Evolutionary conservation across 2,113 vertebrate genomes (phyloP), one percentile per base, ranked within the genome.

Genomic region (Campylomormyrus tamandua): DNA sequence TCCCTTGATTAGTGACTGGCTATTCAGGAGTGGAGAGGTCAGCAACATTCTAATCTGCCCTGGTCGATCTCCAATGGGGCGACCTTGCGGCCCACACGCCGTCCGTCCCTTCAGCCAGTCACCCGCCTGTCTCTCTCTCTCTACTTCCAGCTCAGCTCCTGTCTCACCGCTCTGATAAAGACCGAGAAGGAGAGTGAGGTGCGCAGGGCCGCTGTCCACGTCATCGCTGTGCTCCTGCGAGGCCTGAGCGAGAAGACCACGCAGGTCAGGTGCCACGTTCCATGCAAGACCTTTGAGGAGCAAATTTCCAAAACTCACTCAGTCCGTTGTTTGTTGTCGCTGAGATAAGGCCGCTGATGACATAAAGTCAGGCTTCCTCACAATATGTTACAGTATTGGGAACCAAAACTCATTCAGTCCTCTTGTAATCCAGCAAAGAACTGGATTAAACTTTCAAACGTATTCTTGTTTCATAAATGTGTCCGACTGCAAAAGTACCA

Each of bases 171-270:
- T 1, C 74, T 98, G 66, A 97, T 97, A 86, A 97, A 95, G 93
- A 98, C 95, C 0, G 98, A 99, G 92, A 94, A 83, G 1, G 95
- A 98, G 90, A 95, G 93, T 0, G 97, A 97, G 88, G 98, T 98
- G 87, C 97, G 98, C 87, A 95, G 98, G 94, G 98, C 98, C 0
- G 98, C 97, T 0, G 93, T 99, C 88, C 97, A 99, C 0, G 97
- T 99, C 84, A 95, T 99, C 88, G 95, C 96, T 83, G 17, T 97
- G 90, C 94, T 99, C 92, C 95, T 99, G 3, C 95, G 96, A 86
- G 98, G 98, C 62, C 97, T 99, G 90, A 95, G 97, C 11, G 95
- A 97, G 85, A 96, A 95, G 93, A 94, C 96, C 70, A 97, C 98
- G 0, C 96, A 98, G 97, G 98, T 98, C 93, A 93, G 95, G 93